Base-by-base conservation (phyloP, 2,888 invertebrate species). In the Tipula vernalis region DNA sequence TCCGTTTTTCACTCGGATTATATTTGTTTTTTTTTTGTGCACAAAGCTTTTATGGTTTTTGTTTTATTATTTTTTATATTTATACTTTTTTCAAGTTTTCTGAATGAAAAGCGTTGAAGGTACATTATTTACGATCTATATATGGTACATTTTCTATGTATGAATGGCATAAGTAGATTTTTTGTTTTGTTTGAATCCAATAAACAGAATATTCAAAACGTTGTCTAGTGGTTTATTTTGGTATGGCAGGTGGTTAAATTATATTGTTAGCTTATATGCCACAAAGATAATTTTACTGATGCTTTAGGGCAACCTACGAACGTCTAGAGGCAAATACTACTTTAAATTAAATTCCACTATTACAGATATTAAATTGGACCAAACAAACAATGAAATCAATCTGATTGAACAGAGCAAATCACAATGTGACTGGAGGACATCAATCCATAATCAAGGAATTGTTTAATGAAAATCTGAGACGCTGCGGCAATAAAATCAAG, bases 1-100 rank as follows among this genome's bases (percentile, higher is more conserved):
- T 71, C 71, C 71, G 71, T 71, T 71, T 71, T 71, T 71, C 71
- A 71, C 71, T 71, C 71, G 71, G 71, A 71, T 71, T 71, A 71
- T 71, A 71, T 71, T 57, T 57, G 51, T 57, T 57, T 71, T 57
- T 57, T 57, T 71, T 71, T 71, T 71, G 71, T 71, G 28, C 28
- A 18, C 71, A 71, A 71, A 28, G 71, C 71, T 71, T 71, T 71
- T 71, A 71, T 71, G 71, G 71, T 18, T 71, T 71, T 71, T 71
- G 71, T 71, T 28, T 28, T 28, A 71, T 28, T 18, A 28, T 57
- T 44, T 51, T 51, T 10, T 10, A 44, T 3, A 44, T 51, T 51
- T 28, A 28, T 28, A 28, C 28, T 28, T n/a, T 51, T 4, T 51
- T 51, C 28, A 28, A 28, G 15, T 15, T n/a, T 71, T 71, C 28